Evolutionary conservation across 2,797 vertebrate genomes (phyloP), one percentile per base, ranked within the genome.

Genomic region (Psittacula echo): DNA sequence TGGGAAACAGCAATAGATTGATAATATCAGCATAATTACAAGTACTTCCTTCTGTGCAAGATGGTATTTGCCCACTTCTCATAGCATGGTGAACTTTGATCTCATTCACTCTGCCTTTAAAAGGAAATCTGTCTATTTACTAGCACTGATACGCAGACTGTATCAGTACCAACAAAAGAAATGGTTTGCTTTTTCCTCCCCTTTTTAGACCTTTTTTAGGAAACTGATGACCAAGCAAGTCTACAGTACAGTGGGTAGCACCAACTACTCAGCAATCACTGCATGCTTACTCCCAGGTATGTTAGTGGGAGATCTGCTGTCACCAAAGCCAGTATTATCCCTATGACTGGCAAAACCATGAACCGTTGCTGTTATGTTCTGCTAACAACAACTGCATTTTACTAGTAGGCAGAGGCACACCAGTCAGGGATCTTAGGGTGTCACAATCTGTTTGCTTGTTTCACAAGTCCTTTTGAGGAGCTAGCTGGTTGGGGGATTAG

Each of bases 341-440:
- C 30, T 37, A 20, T 8, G 66, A 83, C 26, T 22, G 47, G 34
- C 41, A 62, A 61, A 62, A 17, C 47, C 24, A 0, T 3, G 41
- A 5, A 4, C 22, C 29, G 0, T n/a, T 18, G 18, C n/a, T 21
- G n/a, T 45, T 30, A 16, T 0, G 2, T 19, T 45, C 54, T 34
- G 18, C 13, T 51, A 27, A 18, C 24, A 76, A 47, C 60, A 60
- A 23, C 66, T 53, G 30, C 16, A 1, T 13, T 82, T 77, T 11
- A 21, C 60, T 29, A 44, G 29, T 7, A 44, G 47, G 32, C 51
- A 29, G 26, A 27, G 51, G 23, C 22, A 32, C 53, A 60, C 22
- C 41, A 12, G 15, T 60, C 7, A 17, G n/a, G 42, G 45, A 53
- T 16, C 66, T 53, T 14, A 8, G 41, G 27, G 16, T 29, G 26